phyloP scores from a whole-genome alignment of 2,888 invertebrate species.

The Brachynemurus nebulosus region DNA sequence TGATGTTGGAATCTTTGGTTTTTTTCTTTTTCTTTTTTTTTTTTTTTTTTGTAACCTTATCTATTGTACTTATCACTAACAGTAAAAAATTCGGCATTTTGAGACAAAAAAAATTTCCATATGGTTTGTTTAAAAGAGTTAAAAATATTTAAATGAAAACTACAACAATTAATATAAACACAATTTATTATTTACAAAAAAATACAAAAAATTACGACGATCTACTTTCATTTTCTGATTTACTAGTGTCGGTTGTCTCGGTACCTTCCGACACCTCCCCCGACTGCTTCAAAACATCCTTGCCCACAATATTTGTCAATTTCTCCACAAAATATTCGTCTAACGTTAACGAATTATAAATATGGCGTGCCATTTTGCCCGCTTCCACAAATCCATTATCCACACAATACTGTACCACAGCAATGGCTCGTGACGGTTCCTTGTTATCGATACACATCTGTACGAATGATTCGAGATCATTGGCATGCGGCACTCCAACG shows the following conservation, averaged over 20 bases:
- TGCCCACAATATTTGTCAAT: slow-evolving; percentile 36
- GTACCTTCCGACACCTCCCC: too few species aligned
- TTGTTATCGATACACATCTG: slow-evolving; percentile 39
- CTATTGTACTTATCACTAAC: too few species aligned
- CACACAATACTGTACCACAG: slow-evolving; percentile 41
- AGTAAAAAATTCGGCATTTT: too few species aligned
- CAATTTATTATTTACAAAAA: too few species aligned
- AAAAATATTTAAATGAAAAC: too few species aligned
- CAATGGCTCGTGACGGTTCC: slow-evolving; percentile 36
- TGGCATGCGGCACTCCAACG: slow-evolving; percentile 39
- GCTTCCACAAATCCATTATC: slow-evolving; percentile 39
- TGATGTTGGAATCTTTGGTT: too few species aligned
- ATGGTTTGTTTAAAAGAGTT: too few species aligned
- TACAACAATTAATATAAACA: too few species aligned
- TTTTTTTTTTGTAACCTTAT: too few species aligned
- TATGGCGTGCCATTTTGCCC: slow-evolving; percentile 28
- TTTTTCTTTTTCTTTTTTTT: too few species aligned
- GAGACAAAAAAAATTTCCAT: too few species aligned
- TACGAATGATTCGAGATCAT: slow-evolving; percentile 36
- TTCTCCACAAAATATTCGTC: slow-evolving; percentile 33
- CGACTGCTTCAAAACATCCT: slow-evolving; percentile 18
- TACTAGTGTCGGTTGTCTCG: not conserved
- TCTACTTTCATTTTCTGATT: not conserved
- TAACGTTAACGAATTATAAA: slow-evolving; percentile 31
- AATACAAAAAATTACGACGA: too few species aligned